A percentile compares a stretch with the other conserved stretches of the same genome.
These are phyloP conservation scores for Sminthopsis crassicaudata DNA, from an alignment of 2,113 vertebrate species.

Conservation along the genomic window DNA sequence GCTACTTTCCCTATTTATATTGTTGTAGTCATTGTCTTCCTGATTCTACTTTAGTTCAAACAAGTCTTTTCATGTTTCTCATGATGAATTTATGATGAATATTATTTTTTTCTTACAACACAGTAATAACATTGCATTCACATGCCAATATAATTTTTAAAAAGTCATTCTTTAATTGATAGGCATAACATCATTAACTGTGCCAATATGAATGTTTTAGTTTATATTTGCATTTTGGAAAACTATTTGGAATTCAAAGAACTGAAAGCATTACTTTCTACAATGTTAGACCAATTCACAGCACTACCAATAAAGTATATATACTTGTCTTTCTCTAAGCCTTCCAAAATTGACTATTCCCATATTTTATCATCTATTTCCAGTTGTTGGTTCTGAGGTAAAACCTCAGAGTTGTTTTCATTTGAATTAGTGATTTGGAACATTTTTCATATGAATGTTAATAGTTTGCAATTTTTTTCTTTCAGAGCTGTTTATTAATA, in stretches of 20 bases:
- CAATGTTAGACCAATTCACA: neutral
- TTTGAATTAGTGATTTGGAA: neutral
- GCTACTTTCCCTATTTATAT: neutral
- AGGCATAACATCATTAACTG: neutral
- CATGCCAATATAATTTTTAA: neutral
- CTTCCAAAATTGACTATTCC: neutral
- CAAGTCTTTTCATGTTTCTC: neutral
- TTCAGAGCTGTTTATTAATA: neutral
- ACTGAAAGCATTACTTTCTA: neutral
- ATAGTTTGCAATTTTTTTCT: neutral
- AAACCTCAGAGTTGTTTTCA: neutral
- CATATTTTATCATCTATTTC: neutral
- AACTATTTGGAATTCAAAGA: neutral
- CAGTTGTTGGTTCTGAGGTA: neutral
- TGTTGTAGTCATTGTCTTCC: neutral
- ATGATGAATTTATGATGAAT: neutral
- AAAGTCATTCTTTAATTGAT: neutral
- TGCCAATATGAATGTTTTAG: neutral
- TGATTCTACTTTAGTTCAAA: neutral
- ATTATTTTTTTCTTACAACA: neutral
- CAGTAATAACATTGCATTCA: neutral
- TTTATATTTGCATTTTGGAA: neutral
- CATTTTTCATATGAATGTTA: neutral
- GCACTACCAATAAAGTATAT: neutral
- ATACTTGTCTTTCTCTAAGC: neutral